These are phyloP conservation scores for Allophyes oxyacanthae DNA, from an alignment of 2,888 invertebrate species.

Conservation along the genomic window DNA sequence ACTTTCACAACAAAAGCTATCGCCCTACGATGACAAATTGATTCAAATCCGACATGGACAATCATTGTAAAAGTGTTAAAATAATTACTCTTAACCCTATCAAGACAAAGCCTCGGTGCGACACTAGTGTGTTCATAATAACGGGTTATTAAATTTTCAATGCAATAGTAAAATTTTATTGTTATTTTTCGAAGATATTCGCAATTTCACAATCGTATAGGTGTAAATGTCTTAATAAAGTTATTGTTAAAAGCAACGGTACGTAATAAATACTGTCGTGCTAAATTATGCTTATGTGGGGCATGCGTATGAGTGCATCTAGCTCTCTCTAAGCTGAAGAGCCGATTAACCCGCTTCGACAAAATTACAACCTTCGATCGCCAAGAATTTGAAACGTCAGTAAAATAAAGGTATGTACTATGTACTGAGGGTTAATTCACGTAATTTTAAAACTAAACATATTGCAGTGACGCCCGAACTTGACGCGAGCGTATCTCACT, in stretches of 20 bases:
- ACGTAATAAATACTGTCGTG: slow-evolving; percentile 6
- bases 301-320: neutral
- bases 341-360: too few relatives aligned
- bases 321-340: too few relatives aligned
- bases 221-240: slow-evolving; percentile 28
- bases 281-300: neutral
- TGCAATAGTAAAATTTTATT: slow-evolving; percentile 22
- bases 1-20: slow-evolving; percentile 52
- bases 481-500: too few relatives aligned
- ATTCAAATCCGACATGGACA: slow-evolving; percentile 56
- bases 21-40: slow-evolving; percentile 64
- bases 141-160: slow-evolving; percentile 32
- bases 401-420: too few relatives aligned
- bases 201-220: slow-evolving; percentile 21
- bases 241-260: slow-evolving; percentile 11
- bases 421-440: too few relatives aligned
- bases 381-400: too few relatives aligned
- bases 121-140: slow-evolving; percentile 20
- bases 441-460: too few relatives aligned
- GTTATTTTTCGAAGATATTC: slow-evolving; percentile 25
- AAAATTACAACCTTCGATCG: too few relatives aligned
- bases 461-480: too few relatives aligned
- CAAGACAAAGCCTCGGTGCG: slow-evolving; percentile 27
- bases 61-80: slow-evolving; percentile 38
- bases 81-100: slow-evolving; percentile 41